These are phyloP conservation scores for Deilephila porcellus DNA, from an alignment of 2,888 invertebrate genomes.

Conservation along the genomic window DNA sequence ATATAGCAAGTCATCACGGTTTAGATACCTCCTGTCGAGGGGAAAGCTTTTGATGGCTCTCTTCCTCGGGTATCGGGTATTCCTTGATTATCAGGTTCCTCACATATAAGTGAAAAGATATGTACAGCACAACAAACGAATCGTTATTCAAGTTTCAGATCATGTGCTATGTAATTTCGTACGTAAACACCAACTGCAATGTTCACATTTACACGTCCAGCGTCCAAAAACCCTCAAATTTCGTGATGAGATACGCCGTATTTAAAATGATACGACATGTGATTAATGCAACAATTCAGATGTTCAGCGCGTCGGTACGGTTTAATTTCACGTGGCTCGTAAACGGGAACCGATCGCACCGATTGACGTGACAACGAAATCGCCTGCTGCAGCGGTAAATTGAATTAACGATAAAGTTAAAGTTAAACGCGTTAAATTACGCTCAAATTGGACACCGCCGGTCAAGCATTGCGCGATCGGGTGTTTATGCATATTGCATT, in stretches of 20 bases:
- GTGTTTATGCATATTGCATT: not conserved
- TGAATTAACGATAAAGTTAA: constrained; percentile 30
- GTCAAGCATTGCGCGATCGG: not conserved
- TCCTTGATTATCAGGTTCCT: too few species aligned
- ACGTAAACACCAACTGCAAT: not conserved
- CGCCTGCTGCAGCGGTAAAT: constrained; percentile 23
- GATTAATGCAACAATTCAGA: constrained; percentile 48
- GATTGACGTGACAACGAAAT: constrained; percentile 36
- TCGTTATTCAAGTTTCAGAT: not conserved
- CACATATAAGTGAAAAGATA: too few species aligned
- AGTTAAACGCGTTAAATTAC: constrained; percentile 9
- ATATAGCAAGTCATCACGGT: too few species aligned
- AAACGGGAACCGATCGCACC: constrained; percentile 33
- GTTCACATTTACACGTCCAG: not conserved
- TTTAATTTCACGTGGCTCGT: constrained; percentile 42
- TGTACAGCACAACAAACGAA: too few species aligned
- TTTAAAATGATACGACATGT: constrained; percentile 38
- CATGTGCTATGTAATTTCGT: not conserved
- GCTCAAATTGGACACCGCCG: constrained; percentile 16
- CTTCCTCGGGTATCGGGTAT: too few species aligned
- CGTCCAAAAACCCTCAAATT: not conserved
- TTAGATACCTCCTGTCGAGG: too few species aligned
- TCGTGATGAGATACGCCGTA: not conserved
- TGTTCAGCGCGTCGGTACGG: constrained; percentile 37
- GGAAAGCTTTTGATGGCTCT: too few species aligned